Evolutionary conservation across 2,797 vertebrate species (phyloP).

Genomic region (Mallotus villosus): DNA sequence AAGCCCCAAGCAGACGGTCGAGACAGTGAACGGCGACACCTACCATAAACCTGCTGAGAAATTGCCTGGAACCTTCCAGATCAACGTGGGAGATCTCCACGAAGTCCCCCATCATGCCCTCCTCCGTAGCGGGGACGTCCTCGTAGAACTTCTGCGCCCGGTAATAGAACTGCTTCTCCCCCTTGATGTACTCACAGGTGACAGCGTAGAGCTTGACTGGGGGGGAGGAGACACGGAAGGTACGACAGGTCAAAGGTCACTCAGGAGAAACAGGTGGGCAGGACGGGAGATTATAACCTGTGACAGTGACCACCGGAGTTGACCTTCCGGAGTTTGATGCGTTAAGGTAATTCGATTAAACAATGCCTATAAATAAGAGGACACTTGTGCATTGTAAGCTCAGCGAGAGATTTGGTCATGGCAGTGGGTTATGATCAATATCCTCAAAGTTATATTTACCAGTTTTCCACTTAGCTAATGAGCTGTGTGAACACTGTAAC

Average conservation of each 20-base stretch:
- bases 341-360: not conserved
- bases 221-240: conserved; percentile 31
- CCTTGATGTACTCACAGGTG: conserved; percentile 93
- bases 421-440: not conserved
- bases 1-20: not conserved
- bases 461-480: not conserved
- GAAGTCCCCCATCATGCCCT: conserved; percentile 97
- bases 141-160: conserved; percentile 90
- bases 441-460: not conserved
- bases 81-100: conserved; percentile 86
- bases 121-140: conserved; percentile 89
- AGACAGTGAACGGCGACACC: not conserved
- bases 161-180: conserved; percentile 96
- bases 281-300: not conserved
- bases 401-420: not conserved
- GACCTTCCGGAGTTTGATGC: not conserved
- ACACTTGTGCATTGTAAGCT: not conserved
- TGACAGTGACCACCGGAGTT: not conserved
- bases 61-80: conserved; percentile 84
- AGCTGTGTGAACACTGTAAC: too few relatives aligned
- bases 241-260: not conserved
- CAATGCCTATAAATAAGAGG: not conserved
- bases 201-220: conserved; percentile 92
- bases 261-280: not conserved
- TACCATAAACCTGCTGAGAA: conserved; percentile 88